phyloP scores from a whole-genome alignment of 2,888 invertebrate species.

The Antitype chi region DNA sequence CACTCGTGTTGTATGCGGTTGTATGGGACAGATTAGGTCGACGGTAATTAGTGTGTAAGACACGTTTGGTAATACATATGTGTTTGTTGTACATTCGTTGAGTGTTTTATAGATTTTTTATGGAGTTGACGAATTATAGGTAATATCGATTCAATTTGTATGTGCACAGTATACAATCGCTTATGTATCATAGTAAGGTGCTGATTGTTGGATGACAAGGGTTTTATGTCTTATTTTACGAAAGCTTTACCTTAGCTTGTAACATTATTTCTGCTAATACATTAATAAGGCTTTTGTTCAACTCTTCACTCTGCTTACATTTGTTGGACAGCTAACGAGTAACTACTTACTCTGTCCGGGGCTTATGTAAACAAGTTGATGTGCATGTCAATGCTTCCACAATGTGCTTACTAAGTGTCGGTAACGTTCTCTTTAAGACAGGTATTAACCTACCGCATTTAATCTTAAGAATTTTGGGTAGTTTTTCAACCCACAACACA shows the following conservation, averaged over 20 bases:
- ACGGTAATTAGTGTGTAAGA: conserved; percentile 42
- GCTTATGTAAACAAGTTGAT: conserved; percentile 42
- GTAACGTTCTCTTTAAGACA: no score
- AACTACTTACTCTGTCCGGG: conserved; percentile 1
- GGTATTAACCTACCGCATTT: no score
- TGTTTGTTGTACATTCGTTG: conserved; percentile 14
- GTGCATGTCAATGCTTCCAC: conserved; percentile 30
- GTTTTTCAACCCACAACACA: no score
- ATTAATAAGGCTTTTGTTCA: neutral
- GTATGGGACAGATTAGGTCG: conserved; percentile 37
- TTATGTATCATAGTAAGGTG: neutral
- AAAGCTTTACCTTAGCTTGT: neutral
- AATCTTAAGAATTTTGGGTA: no score
- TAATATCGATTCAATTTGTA: neutral
- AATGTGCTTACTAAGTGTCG: conserved; percentile 47
- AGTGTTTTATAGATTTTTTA: neutral
- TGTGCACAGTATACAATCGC: neutral
- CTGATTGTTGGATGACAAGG: neutral
- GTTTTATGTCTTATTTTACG: neutral
- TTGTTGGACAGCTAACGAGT: conserved; percentile 7
- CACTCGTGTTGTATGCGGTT: conserved; percentile 1
- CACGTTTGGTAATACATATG: conserved; percentile 42
- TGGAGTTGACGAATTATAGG: conserved; percentile 6
- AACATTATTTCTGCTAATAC: neutral
- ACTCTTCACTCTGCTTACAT: conserved; percentile 4